Evolutionary conservation across 1,140 invertebrate species (phyloP).

Genomic region (Bacillus rossius): DNA sequence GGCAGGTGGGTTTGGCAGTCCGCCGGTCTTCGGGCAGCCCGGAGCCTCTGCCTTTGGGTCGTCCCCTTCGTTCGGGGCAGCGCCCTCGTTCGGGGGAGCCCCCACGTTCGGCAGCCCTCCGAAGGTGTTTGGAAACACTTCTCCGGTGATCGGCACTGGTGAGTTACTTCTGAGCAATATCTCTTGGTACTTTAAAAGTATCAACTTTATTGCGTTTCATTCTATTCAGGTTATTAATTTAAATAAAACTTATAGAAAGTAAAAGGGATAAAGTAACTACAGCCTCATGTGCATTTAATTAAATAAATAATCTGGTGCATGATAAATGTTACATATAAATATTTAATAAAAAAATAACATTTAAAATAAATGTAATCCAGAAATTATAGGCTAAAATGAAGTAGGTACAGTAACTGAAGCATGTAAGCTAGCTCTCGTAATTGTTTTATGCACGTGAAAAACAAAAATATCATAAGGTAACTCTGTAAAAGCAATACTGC

Average conservation of each 20-base stretch:
- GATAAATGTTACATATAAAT: no score
- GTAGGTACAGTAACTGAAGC: no score
- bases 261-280: background rate
- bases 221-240: background rate
- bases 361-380: no score
- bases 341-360: no score
- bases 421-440: no score
- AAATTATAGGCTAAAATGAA: no score
- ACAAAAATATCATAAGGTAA: no score
- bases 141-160: background rate
- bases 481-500: no score
- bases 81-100: conserved; percentile 43
- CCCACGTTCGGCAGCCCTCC: conserved; percentile 18
- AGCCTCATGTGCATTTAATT: background rate
- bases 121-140: conserved; percentile 18
- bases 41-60: conserved; percentile 41
- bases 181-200: background rate
- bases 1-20: conserved; percentile 6
- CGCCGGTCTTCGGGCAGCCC: conserved; percentile 15
- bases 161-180: conserved; percentile 37
- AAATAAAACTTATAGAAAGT: background rate
- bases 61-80: conserved; percentile 44
- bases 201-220: no score
- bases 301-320: background rate
- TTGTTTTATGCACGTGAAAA: no score